Conservation (phyloP, 53 echinoderm and acorn worm genomes). For the Apostichopus leukothele region DNA sequence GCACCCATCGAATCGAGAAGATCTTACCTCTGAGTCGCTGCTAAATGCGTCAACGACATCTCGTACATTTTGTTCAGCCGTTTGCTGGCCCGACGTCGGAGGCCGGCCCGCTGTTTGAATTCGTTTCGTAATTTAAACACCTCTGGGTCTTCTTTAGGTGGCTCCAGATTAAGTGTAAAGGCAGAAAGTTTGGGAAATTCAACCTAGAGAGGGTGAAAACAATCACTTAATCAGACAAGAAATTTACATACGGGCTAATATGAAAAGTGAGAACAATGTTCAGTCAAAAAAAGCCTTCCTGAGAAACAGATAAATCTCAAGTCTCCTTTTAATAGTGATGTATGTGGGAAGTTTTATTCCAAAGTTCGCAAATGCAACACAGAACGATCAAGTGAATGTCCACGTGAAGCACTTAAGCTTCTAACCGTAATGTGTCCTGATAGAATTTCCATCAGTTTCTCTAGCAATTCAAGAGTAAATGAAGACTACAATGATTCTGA, state of each 20-base stretch:
- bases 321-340: too few relatives aligned
- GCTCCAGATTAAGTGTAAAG: conserved; percentile 76
- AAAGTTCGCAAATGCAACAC: too few relatives aligned
- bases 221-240: background rate
- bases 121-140: conserved; percentile 65
- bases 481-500: too few relatives aligned
- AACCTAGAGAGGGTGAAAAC: conserved; percentile 53
- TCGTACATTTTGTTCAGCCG: conserved; percentile 83
- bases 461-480: too few relatives aligned
- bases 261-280: too few relatives aligned
- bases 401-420: too few relatives aligned
- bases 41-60: conserved; percentile 77
- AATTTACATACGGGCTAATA: background rate
- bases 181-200: conserved; percentile 82
- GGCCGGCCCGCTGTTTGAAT: conserved; percentile 56
- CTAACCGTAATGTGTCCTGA: too few relatives aligned
- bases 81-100: conserved; percentile 60
- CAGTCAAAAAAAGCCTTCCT: too few relatives aligned
- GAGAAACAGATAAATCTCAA: too few relatives aligned
- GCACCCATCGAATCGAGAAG: background rate
- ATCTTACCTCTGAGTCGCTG: conserved; percentile 77
- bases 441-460: too few relatives aligned
- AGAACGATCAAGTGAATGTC: too few relatives aligned
- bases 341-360: too few relatives aligned
- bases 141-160: conserved; percentile 84